phyloP scores from a whole-genome alignment of 2,888 invertebrate genomes.

The Cremastinae sp. region DNA sequence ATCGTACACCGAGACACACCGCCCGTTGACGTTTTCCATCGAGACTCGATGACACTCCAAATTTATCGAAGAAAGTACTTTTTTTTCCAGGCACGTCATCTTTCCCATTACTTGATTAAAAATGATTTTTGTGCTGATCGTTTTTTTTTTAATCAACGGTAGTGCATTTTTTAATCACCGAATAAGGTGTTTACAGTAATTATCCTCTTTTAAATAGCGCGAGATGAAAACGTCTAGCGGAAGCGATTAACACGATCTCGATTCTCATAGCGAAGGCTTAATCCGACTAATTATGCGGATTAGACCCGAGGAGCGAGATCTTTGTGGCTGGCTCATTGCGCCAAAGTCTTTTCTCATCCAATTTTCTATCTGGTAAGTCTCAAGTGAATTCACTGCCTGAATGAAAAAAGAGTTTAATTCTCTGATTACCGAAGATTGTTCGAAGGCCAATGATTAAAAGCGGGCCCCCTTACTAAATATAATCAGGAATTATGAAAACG shows the following conservation, averaged over 20 bases:
- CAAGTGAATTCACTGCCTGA: background rate
- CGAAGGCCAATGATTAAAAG: background rate
- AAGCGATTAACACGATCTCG: constrained; percentile 71
- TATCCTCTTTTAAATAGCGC: constrained; percentile 6
- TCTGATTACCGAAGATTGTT: too few relatives aligned
- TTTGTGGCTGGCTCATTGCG: background rate
- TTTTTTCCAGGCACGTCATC: too few relatives aligned
- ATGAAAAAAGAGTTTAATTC: background rate
- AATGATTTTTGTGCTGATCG: too few relatives aligned
- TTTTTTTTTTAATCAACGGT: too few relatives aligned
- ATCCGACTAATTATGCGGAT: constrained; percentile 71
- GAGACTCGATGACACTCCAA: background rate
- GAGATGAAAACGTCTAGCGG: constrained; percentile 37
- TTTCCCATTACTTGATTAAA: too few relatives aligned
- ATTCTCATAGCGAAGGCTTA: constrained; percentile 67
- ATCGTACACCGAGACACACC: constrained; percentile 30
- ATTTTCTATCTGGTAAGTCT: too few relatives aligned
- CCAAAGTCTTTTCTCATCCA: background rate
- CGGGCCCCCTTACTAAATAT: background rate
- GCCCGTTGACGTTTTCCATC: constrained; percentile 4
- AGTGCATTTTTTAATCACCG: background rate
- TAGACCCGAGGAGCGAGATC: constrained; percentile 46
- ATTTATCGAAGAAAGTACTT: constrained; percentile 1
- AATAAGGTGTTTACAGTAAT: constrained; percentile 16
- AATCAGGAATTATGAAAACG: too few relatives aligned